Evolutionary conservation across 2,797 vertebrate species (phyloP).

Genomic region (Melopsittacus undulatus): DNA sequence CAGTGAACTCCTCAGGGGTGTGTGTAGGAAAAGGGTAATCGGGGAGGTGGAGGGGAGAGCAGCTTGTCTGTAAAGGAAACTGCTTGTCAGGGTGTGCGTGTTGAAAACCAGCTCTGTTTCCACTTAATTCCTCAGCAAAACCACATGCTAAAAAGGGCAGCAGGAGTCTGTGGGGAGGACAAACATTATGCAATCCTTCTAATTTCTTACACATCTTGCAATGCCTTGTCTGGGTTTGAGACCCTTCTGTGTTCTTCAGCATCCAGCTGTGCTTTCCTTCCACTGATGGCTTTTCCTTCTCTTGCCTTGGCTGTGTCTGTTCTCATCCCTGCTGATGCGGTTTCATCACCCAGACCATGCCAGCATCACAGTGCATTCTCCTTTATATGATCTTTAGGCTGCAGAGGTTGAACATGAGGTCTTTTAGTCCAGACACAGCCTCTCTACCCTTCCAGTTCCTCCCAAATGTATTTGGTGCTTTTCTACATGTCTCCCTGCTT

Average conservation of each 20-base stretch:
- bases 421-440: neutral
- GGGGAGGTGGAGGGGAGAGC: neutral
- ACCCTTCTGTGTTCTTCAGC: neutral
- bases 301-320: neutral
- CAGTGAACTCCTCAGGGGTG: rapidly evolving
- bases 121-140: neutral
- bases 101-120: neutral
- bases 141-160: neutral
- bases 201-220: neutral
- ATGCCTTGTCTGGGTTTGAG: neutral
- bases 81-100: neutral
- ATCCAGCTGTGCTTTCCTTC: neutral
- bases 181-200: neutral
- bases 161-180: neutral
- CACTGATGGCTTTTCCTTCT: neutral
- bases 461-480: neutral
- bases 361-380: neutral
- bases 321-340: neutral
- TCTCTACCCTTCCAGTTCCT: neutral
- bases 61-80: neutral
- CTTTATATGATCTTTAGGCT: neutral
- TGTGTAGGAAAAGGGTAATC: neutral
- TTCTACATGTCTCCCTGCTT: neutral
- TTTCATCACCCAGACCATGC: neutral
- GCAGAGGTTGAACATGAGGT: neutral